Conservation (phyloP, 2,113 vertebrate species). For the Macquaria ambigua region DNA sequence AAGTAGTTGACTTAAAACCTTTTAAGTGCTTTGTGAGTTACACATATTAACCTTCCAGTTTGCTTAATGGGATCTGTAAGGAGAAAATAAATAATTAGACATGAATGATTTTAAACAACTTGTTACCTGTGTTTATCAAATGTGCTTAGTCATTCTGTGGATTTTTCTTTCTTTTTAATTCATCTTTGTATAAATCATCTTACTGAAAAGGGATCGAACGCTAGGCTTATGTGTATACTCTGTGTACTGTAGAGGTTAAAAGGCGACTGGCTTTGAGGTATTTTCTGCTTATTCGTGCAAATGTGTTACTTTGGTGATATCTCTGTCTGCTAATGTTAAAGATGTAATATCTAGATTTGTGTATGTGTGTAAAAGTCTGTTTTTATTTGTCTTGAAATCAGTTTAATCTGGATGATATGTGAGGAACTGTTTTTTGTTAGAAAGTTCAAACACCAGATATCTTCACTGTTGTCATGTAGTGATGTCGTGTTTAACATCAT, state of each 20-base stretch:
- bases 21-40: neutral
- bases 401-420: neutral
- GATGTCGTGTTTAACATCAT: constrained; percentile 15
- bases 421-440: neutral
- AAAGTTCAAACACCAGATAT: neutral
- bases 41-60: neutral
- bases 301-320: constrained; percentile 31
- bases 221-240: constrained; percentile 23
- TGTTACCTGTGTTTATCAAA: constrained; percentile 22
- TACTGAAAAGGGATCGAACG: constrained; percentile 44
- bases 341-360: constrained; percentile 24
- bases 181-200: constrained; percentile 28
- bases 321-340: constrained; percentile 12
- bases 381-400: constrained; percentile 16
- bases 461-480: neutral
- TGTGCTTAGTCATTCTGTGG: constrained; percentile 1
- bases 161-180: constrained; percentile 14
- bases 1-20: neutral
- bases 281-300: constrained; percentile 34
- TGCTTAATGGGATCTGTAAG: constrained; percentile 18
- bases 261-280: constrained; percentile 33
- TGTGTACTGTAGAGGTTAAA: constrained; percentile 17
- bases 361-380: constrained; percentile 11
- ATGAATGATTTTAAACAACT: neutral
- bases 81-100: constrained; percentile 11